Conservation (phyloP, 2,113 vertebrate species). For the Scopus umbretta region DNA sequence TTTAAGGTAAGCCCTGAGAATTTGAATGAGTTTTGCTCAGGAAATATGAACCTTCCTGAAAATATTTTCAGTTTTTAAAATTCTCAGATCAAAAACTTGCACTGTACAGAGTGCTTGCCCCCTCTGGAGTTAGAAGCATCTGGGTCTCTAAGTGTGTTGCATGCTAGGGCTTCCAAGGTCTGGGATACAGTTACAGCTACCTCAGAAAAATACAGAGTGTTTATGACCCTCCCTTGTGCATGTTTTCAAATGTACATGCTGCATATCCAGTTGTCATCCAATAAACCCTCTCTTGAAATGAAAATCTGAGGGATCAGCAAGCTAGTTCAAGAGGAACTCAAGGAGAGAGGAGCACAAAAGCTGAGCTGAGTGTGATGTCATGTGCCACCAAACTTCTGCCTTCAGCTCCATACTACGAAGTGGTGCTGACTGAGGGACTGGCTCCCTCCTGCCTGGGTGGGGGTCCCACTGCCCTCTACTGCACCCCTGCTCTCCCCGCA, state of each 20-base stretch:
- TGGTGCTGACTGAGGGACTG: not conserved
- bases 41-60: not conserved
- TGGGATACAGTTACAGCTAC: not conserved
- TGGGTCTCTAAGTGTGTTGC: not conserved
- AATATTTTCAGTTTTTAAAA: not conserved
- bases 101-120: not conserved
- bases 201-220: not conserved
- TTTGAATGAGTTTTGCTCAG: not conserved
- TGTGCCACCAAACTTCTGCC: not conserved
- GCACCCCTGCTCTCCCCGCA: not conserved
- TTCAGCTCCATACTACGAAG: not conserved
- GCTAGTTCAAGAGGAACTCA: not conserved
- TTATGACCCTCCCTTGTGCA: not conserved
- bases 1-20: not conserved
- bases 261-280: not conserved
- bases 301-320: not conserved
- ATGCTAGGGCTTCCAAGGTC: not conserved
- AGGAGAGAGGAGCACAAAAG: not conserved
- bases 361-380: not conserved
- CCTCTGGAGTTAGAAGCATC: not conserved
- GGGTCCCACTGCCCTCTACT: not conserved
- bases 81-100: not conserved
- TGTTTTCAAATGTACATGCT: not conserved
- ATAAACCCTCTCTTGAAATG: not conserved
- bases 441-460: accelerated